Evolutionary conservation across 2,888 invertebrate genomes (phyloP), one percentile per base, ranked within the genome.

Genomic region (Drosophila lacicola): DNA sequence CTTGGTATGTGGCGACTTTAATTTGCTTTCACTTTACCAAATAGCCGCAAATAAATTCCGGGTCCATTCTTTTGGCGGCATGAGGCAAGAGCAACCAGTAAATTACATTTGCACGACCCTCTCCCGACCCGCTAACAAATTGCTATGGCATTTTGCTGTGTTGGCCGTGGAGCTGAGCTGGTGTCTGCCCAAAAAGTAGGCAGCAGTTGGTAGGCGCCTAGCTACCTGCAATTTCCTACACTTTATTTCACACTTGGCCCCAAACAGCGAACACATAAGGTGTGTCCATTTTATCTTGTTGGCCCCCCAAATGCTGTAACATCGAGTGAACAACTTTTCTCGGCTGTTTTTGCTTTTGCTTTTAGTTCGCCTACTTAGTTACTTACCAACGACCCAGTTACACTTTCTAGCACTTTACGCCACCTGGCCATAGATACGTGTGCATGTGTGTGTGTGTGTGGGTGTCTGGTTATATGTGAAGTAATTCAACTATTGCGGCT

Each of bases 241-340:
- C 67, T 88, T 85, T 88, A 83, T 83, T 88, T 83, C 86, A 83
- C 84, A 86, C 83, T 72, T 69, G 68, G 49, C 60, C 56, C 61
- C 50, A 42, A 65, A 58, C 58, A 14, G 57, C 47, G 57, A 83
- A 65, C 66, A 87, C 76, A 82, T 69, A 85, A 82, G 85, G 85
- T 76, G 78, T 83, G 88, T 86, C 86, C 83, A 76, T 78, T 83
- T 88, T 83, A 85, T 83, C 82, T 84, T 72, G 66, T 72, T 70
- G 71, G 55, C 66, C 70, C 66, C 70, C 71, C 44, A 56, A 64
- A 74, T 78, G 61, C 60, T 57, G 74, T 67, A 58, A 73, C 70
- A 70, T 65, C 53, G 66, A 50, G 65, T 66, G 60, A 70, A 73
- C 78, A 82, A 86, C 68, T 86, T 88, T 84, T 69, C 79, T 68